phyloP scores from a whole-genome alignment of 2,797 vertebrate genomes.

The Morelia viridis region DNA sequence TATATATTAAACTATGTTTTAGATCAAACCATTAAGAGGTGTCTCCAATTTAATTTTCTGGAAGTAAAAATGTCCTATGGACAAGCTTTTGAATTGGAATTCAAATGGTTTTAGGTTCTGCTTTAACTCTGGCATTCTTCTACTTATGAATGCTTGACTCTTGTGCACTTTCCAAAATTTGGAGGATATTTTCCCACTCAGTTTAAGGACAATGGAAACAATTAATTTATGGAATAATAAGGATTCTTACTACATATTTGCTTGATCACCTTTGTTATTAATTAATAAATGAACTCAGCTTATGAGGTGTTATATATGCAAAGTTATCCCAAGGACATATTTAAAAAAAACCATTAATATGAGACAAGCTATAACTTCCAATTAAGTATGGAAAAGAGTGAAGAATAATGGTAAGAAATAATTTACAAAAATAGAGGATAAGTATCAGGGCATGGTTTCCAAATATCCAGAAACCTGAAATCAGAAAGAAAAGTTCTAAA shows the following conservation, averaged over 20 bases:
- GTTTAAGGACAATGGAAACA: background rate
- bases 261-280: background rate
- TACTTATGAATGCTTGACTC: background rate
- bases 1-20: constrained; percentile 30
- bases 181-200: background rate
- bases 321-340: background rate
- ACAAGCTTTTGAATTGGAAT: background rate
- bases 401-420: background rate
- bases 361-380: background rate
- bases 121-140: constrained; percentile 27
- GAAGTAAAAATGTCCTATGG: constrained; percentile 8
- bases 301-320: background rate
- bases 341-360: background rate
- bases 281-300: background rate
- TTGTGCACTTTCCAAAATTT: background rate
- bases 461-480: background rate
- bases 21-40: constrained; percentile 4
- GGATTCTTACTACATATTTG: background rate
- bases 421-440: background rate
- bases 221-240: background rate
- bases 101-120: background rate
- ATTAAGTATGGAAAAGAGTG: background rate
- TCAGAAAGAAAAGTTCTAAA: background rate
- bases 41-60: constrained; percentile 12
- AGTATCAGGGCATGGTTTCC: background rate